Percentiles rank a stretch among this genome's conserved stretches.
Conservation (phyloP, 23 tunicate genomes). For the Oikopleura dioica region DNA sequence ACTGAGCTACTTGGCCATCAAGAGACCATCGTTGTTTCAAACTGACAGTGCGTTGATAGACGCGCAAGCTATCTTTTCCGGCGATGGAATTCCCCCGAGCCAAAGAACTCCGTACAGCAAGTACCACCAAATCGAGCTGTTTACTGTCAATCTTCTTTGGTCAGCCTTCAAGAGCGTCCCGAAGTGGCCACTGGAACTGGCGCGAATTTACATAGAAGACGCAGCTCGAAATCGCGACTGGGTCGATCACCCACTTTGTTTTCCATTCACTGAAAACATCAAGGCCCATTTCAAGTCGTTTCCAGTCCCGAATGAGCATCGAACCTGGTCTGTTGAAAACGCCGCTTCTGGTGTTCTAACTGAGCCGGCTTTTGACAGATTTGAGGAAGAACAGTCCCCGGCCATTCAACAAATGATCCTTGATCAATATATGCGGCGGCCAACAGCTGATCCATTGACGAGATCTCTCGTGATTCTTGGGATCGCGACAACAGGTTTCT, state of each 20-base stretch:
- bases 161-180: not conserved
- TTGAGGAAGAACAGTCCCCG: not conserved
- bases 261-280: not conserved
- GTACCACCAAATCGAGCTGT: not conserved
- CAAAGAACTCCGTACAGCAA: not conserved
- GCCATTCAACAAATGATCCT: not conserved
- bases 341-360: not conserved
- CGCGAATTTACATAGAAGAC: not conserved
- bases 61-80: not conserved
- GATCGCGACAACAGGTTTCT: not conserved
- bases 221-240: conserved; percentile 1
- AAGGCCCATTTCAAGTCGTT: not conserved
- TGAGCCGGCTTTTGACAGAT: not conserved
- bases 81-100: not conserved
- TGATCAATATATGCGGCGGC: not conserved
- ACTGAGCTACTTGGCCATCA: not conserved
- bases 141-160: conserved; percentile 2
- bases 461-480: not conserved
- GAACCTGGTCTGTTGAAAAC: not conserved
- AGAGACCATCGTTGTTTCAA: not conserved
- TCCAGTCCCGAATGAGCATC: not conserved
- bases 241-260: conserved; percentile 9
- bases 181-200: not conserved
- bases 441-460: not conserved
- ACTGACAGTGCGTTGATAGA: not conserved